Conservation (phyloP, 2,888 invertebrate species). For the Lasioglossum calceatum region DNA sequence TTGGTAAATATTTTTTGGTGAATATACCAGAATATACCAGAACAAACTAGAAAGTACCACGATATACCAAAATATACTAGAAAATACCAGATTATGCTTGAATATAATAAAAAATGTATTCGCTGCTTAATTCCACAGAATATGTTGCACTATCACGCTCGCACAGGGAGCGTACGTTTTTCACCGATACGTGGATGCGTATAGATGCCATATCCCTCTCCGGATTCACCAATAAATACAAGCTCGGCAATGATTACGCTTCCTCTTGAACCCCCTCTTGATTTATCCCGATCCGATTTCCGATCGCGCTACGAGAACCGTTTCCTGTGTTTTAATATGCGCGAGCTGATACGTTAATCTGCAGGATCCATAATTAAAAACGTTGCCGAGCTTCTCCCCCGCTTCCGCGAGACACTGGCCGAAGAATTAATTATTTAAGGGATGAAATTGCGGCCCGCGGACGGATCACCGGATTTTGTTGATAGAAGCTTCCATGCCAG, state of each 20-base stretch:
- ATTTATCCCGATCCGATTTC: conserved; percentile 38
- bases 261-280: conserved; percentile 13
- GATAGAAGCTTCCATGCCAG: not conserved
- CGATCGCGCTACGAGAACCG: conserved; percentile 28
- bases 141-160: conserved; percentile 7
- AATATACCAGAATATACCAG: too few species aligned
- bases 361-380: not conserved
- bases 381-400: not conserved
- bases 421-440: not conserved
- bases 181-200: not conserved
- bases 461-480: not conserved
- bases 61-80: too few species aligned
- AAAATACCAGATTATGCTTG: too few species aligned
- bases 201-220: not conserved
- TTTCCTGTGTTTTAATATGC: conserved; percentile 18
- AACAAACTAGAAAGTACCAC: too few species aligned
- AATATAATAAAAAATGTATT: conserved; percentile 29
- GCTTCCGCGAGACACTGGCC: not conserved
- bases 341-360: not conserved
- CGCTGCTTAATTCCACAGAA: not conserved
- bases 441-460: not conserved
- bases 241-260: conserved; percentile 6
- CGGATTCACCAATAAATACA: conserved; percentile 44
- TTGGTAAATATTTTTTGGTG: too few species aligned
- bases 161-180: not conserved